These are phyloP conservation scores for Strigamia crassipes DNA, from an alignment of 2,888 invertebrate species.

Conservation along the genomic window DNA sequence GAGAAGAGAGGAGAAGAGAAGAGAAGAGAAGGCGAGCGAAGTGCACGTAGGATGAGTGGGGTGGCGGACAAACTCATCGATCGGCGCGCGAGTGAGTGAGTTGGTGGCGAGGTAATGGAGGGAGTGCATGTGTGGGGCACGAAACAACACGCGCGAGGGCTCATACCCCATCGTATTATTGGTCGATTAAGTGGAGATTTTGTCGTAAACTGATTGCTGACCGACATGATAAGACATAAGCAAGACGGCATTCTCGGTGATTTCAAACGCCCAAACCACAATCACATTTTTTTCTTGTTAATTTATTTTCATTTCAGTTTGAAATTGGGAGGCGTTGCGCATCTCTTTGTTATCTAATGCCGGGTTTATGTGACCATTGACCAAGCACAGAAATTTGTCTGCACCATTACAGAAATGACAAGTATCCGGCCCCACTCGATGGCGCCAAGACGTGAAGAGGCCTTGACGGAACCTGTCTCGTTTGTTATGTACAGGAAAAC, in stretches of 20 bases:
- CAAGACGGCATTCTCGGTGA: background rate
- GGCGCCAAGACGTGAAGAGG: background rate
- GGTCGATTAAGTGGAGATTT: slow-evolving; percentile 4
- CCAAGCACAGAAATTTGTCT: background rate
- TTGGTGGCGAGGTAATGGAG: background rate
- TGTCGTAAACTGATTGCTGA: background rate
- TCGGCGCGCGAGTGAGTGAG: background rate
- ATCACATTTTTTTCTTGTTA: too few species aligned
- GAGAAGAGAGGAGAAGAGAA: background rate
- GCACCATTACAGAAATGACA: background rate
- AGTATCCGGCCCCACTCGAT: background rate
- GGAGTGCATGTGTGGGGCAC: background rate
- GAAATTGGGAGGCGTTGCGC: background rate
- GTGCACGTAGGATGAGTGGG: background rate
- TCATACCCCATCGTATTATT: background rate
- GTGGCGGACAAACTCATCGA: background rate
- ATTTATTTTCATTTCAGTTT: too few species aligned
- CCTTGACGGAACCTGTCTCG: background rate
- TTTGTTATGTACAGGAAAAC: background rate
- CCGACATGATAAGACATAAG: background rate
- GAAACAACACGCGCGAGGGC: background rate
- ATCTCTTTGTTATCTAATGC: background rate
- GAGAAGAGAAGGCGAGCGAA: background rate
- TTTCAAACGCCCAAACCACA: background rate
- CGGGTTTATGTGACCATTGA: background rate